Evolutionary conservation across 2,888 invertebrate species (phyloP), one percentile per base, ranked within the genome.

Genomic region (Aradus depressus): DNA sequence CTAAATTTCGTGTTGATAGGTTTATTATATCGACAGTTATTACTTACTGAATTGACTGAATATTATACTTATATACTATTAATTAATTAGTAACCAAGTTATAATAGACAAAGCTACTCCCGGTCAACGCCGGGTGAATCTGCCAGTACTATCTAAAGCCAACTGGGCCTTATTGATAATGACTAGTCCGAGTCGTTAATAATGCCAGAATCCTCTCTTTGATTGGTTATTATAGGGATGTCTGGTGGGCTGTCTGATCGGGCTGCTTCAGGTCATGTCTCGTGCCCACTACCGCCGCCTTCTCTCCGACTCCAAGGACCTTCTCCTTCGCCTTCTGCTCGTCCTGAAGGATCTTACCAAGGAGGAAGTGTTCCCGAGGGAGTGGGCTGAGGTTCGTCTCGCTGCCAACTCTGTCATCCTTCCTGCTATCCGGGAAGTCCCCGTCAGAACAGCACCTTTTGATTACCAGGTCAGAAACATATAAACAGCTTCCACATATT

Each of bases 311-410:
- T 69, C 69, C 1, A 89, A 91, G 65, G 89, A 90, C 62, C 89
- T 93, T 65, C 72, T 95, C 0, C 77, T 86, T 64, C 72, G 85
- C 55, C 84, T 88, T 0, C 81, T 93, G 63, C 70, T 84, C 5
- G 83, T 89, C 0, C 82, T 90, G 62, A 72, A 81, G 39, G 83
- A 86, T 66, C 74, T 90, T 25, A 82, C 90, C 21, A 79, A 81
- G 60, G 82, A 85, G 60, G 75, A 75, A 72, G 80, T 84, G 1
- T 93, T 88, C 62, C 87, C 91, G 1, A 74, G 79, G 0, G 92
- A 93, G 65, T 96, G 95, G 95, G 75, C 90, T 60, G 80, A 90
- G 10, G 82, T 95, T 67, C 79, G 86, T 64, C 83, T 95, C 70
- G 82, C 88, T 51, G 84, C 85, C 45, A 93, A 91, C 65, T 82